Evolutionary conservation across 2,113 vertebrate species (phyloP).

Genomic region (Pteruthius melanotis): DNA sequence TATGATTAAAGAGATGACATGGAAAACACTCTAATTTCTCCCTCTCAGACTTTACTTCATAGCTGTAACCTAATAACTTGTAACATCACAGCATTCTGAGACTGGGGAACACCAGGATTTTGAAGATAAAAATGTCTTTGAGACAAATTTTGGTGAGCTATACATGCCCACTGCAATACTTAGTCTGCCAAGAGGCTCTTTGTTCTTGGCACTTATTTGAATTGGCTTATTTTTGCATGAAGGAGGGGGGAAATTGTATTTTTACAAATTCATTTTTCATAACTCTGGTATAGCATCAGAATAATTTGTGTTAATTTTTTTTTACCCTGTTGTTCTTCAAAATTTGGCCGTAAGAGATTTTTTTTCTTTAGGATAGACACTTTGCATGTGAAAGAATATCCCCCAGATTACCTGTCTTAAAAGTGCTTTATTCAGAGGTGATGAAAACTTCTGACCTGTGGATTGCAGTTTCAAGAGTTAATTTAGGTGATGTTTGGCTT

Average conservation of each 20-base stretch:
- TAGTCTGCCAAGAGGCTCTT: background rate
- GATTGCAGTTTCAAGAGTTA: background rate
- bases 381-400: background rate
- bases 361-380: background rate
- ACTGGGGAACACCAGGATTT: accelerated
- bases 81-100: background rate
- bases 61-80: background rate
- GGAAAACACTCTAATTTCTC: background rate
- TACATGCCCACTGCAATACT: background rate
- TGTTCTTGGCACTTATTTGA: background rate
- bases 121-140: background rate
- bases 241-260: accelerated
- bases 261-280: accelerated
- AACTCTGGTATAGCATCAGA: background rate
- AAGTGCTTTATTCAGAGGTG: background rate
- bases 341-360: accelerated
- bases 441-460: background rate
- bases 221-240: background rate
- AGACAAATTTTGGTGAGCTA: background rate
- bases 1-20: background rate
- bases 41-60: background rate
- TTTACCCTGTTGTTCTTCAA: background rate
- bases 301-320: background rate
- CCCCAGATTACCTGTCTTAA: too few relatives aligned
- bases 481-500: background rate